Conservation (phyloP, 2,113 vertebrate genomes). For the Sturnira hondurensis region DNA sequence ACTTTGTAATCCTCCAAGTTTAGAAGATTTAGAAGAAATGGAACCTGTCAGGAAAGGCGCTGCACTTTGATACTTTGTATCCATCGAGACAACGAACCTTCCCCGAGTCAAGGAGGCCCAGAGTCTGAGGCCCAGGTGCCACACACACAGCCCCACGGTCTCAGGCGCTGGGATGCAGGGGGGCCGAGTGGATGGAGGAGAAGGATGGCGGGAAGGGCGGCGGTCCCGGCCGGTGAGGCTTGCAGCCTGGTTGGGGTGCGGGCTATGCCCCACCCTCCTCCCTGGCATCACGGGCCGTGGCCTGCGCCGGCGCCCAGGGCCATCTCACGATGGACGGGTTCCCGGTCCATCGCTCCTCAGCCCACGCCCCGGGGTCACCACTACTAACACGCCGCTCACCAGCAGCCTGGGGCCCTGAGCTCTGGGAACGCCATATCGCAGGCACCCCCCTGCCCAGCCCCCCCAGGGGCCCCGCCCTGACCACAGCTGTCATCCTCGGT, state of each 20-base stretch:
- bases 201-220: too few species aligned
- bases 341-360: not conserved
- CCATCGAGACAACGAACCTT: not conserved
- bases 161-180: too few species aligned
- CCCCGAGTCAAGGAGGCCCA: not conserved
- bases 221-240: too few species aligned
- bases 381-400: not conserved
- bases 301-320: too few species aligned
- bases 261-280: not conserved
- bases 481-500: too few species aligned
- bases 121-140: too few species aligned
- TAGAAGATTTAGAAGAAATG: not conserved
- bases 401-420: not conserved
- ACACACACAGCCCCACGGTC: too few species aligned
- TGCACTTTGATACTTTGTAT: not conserved
- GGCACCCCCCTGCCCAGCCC: fast-evolving
- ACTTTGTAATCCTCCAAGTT: not conserved
- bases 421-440: not conserved
- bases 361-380: not conserved
- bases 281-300: not conserved
- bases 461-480: fast-evolving
- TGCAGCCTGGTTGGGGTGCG: too few species aligned
- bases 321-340: not conserved
- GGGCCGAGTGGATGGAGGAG: too few species aligned
- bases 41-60: not conserved